Evolutionary conservation across 53 echinoderm and acorn worm species (phyloP).

Genomic region (Arbacia lixula): DNA sequence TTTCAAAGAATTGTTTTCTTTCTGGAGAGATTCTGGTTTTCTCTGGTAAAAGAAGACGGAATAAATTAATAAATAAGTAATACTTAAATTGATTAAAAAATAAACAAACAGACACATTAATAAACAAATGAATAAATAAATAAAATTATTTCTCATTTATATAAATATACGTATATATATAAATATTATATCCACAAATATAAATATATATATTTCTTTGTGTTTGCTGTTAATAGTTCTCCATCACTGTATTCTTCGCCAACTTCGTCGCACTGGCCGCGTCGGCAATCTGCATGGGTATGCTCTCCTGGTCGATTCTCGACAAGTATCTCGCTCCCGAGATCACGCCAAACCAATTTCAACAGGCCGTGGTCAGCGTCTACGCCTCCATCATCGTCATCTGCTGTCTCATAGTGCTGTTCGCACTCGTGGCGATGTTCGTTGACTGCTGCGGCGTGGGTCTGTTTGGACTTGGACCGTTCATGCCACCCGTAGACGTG

Average conservation of each 20-base stretch:
- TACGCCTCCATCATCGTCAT: slow-evolving; percentile 53
- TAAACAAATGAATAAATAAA: too few species aligned
- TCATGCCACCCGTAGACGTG: slow-evolving; percentile 2
- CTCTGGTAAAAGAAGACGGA: too few species aligned
- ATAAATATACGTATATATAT: too few species aligned
- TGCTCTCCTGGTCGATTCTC: slow-evolving; percentile 59
- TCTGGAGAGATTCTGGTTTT: too few species aligned
- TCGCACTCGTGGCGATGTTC: slow-evolving; percentile 62
- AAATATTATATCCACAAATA: too few species aligned
- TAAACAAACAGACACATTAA: too few species aligned
- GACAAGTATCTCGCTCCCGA: slow-evolving; percentile 10
- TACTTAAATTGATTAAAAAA: too few species aligned
- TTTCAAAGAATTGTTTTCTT: too few species aligned
- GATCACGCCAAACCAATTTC: too few species aligned
- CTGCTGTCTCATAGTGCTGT: slow-evolving; percentile 43
- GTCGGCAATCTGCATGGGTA: slow-evolving; percentile 52
- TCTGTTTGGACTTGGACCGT: slow-evolving; percentile 8
- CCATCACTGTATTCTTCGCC: slow-evolving; percentile 45
- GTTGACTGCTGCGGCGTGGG: slow-evolving; percentile 58
- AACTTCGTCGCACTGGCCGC: slow-evolving; percentile 58
- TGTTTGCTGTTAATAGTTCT: slow-evolving; percentile 36
- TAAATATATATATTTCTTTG: too few species aligned
- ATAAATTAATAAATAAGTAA: too few species aligned
- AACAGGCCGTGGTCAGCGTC: slow-evolving; percentile 4
- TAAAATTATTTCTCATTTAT: too few species aligned